phyloP scores from a whole-genome alignment of 2,113 vertebrate genomes.

The Serinus canaria region DNA sequence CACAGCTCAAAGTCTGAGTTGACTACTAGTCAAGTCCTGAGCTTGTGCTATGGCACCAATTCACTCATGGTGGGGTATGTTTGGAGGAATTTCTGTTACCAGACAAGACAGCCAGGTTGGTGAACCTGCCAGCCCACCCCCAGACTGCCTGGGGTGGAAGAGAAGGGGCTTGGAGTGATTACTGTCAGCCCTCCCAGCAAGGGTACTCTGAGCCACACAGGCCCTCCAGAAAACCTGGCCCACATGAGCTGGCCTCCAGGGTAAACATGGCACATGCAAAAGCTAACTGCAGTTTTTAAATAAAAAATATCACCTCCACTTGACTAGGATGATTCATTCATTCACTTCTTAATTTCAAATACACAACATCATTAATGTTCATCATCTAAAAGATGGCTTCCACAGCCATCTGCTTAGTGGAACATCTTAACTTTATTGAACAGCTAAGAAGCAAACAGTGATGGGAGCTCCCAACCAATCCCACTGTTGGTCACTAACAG shows the following conservation, averaged over 20 bases:
- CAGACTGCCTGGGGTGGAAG: neutral
- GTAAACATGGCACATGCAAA: rapidly evolving
- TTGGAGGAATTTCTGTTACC: neutral
- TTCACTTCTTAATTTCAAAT: neutral
- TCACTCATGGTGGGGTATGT: neutral
- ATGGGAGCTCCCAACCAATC: neutral
- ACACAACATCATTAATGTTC: neutral
- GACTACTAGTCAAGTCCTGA: neutral
- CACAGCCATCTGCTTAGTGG: neutral
- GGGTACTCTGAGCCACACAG: rapidly evolving
- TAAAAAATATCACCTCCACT: neutral
- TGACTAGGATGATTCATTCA: neutral
- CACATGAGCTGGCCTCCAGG: neutral
- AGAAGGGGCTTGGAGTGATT: neutral
- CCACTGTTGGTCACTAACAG: neutral
- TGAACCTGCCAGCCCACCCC: neutral
- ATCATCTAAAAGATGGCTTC: neutral
- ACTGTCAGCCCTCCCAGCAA: neutral
- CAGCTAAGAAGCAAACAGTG: neutral
- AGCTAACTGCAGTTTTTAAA: neutral
- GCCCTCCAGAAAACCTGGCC: neutral
- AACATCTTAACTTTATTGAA: neutral
- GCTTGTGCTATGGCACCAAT: neutral
- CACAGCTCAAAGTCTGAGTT: neutral
- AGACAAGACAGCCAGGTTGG: neutral